These are phyloP conservation scores for Drymodes brunneopygia DNA, from an alignment of 2,113 vertebrate species.

Conservation along the genomic window DNA sequence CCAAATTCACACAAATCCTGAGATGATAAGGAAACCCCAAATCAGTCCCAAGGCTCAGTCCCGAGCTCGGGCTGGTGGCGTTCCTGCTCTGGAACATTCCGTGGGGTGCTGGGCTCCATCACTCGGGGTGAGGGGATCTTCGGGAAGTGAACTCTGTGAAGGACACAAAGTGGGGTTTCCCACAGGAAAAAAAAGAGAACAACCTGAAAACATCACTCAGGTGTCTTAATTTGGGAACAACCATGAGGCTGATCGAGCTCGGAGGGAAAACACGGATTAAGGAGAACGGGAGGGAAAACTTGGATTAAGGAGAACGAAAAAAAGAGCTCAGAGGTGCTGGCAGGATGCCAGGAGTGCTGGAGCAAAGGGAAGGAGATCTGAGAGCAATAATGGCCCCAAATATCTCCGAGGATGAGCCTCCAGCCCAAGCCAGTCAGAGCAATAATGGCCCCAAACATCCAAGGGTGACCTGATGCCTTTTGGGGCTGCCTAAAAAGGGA, in stretches of 20 bases:
- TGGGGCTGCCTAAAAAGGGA: neutral
- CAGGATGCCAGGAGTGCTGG: neutral
- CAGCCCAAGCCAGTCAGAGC: neutral
- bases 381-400: neutral
- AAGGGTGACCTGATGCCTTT: no score
- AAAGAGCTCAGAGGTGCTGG: neutral
- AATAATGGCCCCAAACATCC: conserved; percentile 1
- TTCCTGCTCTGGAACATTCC: conserved; percentile 9
- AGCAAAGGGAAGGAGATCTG: conserved; percentile 2
- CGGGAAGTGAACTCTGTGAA: neutral
- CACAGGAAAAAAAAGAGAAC: neutral
- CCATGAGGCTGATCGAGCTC: neutral
- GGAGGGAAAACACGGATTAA: neutral
- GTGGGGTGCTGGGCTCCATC: neutral
- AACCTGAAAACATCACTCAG: neutral
- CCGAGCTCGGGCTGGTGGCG: neutral
- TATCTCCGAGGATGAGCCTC: neutral
- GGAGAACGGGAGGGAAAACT: neutral
- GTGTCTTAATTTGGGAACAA: neutral
- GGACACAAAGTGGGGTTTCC: neutral
- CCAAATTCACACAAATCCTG: neutral
- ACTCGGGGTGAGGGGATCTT: neutral
- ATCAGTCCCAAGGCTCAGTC: neutral
- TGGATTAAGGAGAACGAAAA: neutral
- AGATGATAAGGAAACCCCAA: neutral